Evolutionary conservation across 2,797 vertebrate genomes (phyloP), one percentile per base, ranked within the genome.

Genomic region (Nannoperca australis): DNA sequence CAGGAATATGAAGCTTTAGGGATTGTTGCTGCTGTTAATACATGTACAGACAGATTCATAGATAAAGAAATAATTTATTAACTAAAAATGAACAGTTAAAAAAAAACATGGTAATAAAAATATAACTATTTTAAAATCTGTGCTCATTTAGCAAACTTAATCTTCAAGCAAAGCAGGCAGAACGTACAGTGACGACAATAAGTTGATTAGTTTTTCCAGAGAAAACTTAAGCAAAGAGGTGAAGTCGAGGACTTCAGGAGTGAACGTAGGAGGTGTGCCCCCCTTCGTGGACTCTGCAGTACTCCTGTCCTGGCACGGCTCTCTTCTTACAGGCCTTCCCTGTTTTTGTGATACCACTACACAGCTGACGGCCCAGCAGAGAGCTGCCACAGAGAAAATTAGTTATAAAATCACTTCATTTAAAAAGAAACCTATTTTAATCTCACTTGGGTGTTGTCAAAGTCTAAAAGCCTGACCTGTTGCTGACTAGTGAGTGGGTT

Each of bases 251-350:
- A 5, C 56, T 68, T 91, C 67, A 85, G 58, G 74, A 54, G 9
- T 83, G 63, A 9, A 82, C 14, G 4, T 91, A 92, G 0, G 91
- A 95, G 12, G 22, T 53, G 66, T 88, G 51, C 0, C 91, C 34
- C 0, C 85, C 92, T n/a, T 90, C 75, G 0, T 97, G 97, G 7
- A 97, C 1, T 0, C 91, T 76, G 83, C 97, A 97, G 92, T 92
- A 96, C 32, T 95, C 94, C 78, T 95, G 95, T 42, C 96, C 90
- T 0, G 44, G 74, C 55, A 86, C 44, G 0, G 95, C 95, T 77
- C 92, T 95, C 78, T 97, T 97, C 86, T 93, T 93, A 82, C 96
- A 97, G 0, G 59, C 84, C 69, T 95, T 95, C 8, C 96, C 90
- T 0, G 87, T 88, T 76, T 93, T 95, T 51, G 97, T 97, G 85